Evolutionary conservation across 2,113 vertebrate species (phyloP).

Genomic region (Spea multiplicata): DNA sequence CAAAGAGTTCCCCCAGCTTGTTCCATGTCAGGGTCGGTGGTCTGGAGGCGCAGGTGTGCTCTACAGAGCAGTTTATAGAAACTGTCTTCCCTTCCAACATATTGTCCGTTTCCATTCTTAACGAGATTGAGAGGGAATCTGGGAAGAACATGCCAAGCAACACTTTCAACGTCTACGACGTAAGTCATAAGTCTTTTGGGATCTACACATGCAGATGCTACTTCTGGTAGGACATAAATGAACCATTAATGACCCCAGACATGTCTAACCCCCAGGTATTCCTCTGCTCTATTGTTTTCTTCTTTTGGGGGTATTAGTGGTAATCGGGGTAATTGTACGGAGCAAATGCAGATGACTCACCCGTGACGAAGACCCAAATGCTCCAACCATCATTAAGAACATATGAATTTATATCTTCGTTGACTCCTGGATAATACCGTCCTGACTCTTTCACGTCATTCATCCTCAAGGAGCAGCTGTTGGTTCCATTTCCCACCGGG

Average conservation of each 20-base stretch:
- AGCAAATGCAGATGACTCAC: not conserved
- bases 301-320: too few species aligned
- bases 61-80: slow-evolving; percentile 2
- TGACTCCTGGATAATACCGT: slow-evolving; percentile 7
- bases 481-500: not conserved
- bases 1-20: not conserved
- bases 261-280: too few species aligned
- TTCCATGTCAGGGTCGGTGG: slow-evolving; percentile 23
- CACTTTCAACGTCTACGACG: too few species aligned
- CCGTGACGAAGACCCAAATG: not conserved
- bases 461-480: slow-evolving; percentile 26
- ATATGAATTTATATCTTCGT: not conserved
- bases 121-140: not conserved
- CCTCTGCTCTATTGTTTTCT: too few species aligned
- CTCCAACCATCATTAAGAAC: not conserved
- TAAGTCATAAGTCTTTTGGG: too few species aligned
- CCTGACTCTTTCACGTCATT: not conserved
- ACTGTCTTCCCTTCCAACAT: not conserved
- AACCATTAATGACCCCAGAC: too few species aligned
- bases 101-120: not conserved
- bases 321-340: too few species aligned
- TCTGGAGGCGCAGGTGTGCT: slow-evolving; percentile 14
- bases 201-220: too few species aligned
- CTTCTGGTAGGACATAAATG: too few species aligned
- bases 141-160: not conserved